phyloP scores from a whole-genome alignment of 2,888 invertebrate genomes.

The Cylindroiulus punctatus region DNA sequence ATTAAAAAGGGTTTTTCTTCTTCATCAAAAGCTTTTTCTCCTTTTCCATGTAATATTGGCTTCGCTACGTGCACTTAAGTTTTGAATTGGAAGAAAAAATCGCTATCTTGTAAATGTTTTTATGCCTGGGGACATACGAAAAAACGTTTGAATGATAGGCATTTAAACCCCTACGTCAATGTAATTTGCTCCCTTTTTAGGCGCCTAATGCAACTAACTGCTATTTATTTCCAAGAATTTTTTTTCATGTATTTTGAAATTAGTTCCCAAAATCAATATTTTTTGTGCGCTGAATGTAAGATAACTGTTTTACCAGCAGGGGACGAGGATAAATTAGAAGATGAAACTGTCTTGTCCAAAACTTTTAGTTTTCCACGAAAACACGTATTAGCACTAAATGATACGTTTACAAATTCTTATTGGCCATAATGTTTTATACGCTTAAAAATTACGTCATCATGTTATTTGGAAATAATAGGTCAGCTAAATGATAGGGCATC shows the following conservation, averaged over 20 bases:
- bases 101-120: not conserved
- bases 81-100: not conserved
- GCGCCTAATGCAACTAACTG: not conserved
- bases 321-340: too few species aligned
- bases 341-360: too few species aligned
- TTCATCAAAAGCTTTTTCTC: slow-evolving; percentile 9
- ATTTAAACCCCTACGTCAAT: not conserved
- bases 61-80: slow-evolving; percentile 18
- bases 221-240: not conserved
- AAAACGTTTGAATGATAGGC: not conserved
- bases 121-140: not conserved
- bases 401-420: too few species aligned
- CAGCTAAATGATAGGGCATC: too few species aligned
- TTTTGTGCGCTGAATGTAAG: not conserved
- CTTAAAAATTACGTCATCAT: too few species aligned
- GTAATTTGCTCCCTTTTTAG: not conserved
- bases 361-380: too few species aligned
- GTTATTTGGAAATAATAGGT: too few species aligned
- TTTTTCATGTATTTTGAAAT: not conserved
- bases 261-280: not conserved
- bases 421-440: too few species aligned
- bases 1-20: not conserved
- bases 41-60: not conserved
- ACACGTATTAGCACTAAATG: too few species aligned
- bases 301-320: too few species aligned